These are phyloP conservation scores for Semnornis frantzii DNA, from an alignment of 2,113 vertebrate species.

Conservation along the genomic window DNA sequence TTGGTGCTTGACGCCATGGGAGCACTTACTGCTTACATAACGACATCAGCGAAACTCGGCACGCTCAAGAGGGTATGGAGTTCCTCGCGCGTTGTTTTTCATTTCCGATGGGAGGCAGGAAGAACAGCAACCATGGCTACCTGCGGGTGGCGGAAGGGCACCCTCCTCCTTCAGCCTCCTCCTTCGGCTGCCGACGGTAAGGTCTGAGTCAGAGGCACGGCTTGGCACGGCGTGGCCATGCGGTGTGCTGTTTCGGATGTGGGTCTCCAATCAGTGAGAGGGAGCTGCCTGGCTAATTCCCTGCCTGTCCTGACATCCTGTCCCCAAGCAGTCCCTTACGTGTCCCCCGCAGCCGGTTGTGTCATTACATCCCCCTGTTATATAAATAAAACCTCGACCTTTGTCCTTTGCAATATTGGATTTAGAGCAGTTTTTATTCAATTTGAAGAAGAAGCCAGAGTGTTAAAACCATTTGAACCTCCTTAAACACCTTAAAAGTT, in stretches of 20 bases:
- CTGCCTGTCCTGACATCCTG: slow-evolving; percentile 51
- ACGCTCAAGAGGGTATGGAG: neutral
- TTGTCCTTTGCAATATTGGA: slow-evolving; percentile 19
- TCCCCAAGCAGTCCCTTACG: slow-evolving; percentile 27
- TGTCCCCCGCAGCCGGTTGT: slow-evolving; percentile 53
- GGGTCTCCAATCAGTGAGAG: slow-evolving; percentile 26
- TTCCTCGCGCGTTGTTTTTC: neutral
- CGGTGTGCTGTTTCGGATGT: neutral
- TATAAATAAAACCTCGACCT: slow-evolving; percentile 55
- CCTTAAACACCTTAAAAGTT: neutral
- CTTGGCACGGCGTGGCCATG: neutral
- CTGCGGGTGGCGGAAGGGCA: neutral
- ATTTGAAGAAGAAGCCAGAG: neutral
- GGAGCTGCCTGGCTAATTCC: slow-evolving; percentile 52
- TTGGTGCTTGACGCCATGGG: neutral
- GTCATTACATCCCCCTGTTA: slow-evolving; percentile 64
- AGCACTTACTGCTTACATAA: neutral
- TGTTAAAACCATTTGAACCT: neutral
- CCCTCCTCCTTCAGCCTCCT: neutral
- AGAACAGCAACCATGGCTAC: neutral
- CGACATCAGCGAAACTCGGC: neutral
- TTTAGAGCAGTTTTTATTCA: slow-evolving; percentile 18
- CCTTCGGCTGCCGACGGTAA: neutral
- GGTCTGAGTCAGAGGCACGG: neutral
- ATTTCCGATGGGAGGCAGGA: neutral